Conservation (phyloP, 2,888 invertebrate species). For the Orthosia gothica region DNA sequence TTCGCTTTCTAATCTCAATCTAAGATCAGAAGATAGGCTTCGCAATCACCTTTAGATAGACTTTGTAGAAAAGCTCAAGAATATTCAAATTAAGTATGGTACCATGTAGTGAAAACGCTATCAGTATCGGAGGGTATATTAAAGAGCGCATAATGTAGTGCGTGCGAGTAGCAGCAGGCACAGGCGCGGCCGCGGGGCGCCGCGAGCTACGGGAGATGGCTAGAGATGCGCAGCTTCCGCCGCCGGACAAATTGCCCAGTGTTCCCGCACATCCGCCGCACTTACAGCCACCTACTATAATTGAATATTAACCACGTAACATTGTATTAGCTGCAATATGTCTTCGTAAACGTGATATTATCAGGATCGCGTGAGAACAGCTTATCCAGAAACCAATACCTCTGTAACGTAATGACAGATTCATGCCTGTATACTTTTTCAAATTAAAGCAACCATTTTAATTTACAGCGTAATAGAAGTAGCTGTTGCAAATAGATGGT, state of each 20-base stretch:
- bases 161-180: slow-evolving; percentile 60
- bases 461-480: slow-evolving; percentile 57
- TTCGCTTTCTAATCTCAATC: slow-evolving; percentile 61
- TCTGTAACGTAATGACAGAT: slow-evolving; percentile 54
- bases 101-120: slow-evolving; percentile 54
- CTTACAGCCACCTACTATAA: slow-evolving; percentile 73
- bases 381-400: slow-evolving; percentile 66
- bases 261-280: slow-evolving; percentile 76
- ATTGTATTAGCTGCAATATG: slow-evolving; percentile 70
- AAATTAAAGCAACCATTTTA: slow-evolving; percentile 44
- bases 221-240: slow-evolving; percentile 85
- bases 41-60: slow-evolving; percentile 49
- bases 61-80: slow-evolving; percentile 50
- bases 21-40: slow-evolving; percentile 59
- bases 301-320: slow-evolving; percentile 78
- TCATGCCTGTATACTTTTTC: slow-evolving; percentile 37
- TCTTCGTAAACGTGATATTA: slow-evolving; percentile 64
- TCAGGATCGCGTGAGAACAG: slow-evolving; percentile 65
- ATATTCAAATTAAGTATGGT: slow-evolving; percentile 63
- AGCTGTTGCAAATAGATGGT: slow-evolving; percentile 53
- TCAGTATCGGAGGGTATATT: slow-evolving; percentile 55
- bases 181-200: slow-evolving; percentile 62
- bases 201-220: slow-evolving; percentile 78
- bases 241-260: slow-evolving; percentile 81
- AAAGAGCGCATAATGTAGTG: slow-evolving; percentile 60